phyloP scores from a whole-genome alignment of 2,888 invertebrate genomes.

The Brenthis daphne region DNA sequence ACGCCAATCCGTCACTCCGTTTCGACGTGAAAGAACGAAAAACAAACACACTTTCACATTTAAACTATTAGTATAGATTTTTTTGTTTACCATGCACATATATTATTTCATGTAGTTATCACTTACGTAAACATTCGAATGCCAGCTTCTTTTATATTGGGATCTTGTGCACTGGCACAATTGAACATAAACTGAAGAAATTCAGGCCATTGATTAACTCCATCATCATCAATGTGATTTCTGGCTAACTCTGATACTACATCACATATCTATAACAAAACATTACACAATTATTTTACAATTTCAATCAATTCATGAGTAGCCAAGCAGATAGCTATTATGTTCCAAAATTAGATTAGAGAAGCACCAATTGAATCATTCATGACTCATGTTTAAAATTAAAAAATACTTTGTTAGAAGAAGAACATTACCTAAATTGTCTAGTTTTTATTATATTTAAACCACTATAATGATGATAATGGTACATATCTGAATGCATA shows the following conservation, averaged over 20 bases:
- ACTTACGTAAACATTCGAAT: constrained; percentile 96
- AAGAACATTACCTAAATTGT: no score
- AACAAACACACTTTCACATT: no score
- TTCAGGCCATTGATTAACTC: constrained; percentile 98
- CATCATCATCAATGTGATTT: constrained; percentile 96
- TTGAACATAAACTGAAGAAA: constrained; percentile 97
- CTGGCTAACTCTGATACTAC: constrained; percentile 97
- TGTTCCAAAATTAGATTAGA: constrained; percentile 21
- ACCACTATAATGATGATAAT: no score
- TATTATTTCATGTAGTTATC: constrained; percentile 1
- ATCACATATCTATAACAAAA: constrained; percentile 87
- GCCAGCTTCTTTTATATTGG: constrained; percentile 94
- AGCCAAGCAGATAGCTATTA: constrained; percentile 5
- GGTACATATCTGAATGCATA: background rate
- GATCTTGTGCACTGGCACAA: constrained; percentile 92
- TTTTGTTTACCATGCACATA: background rate
- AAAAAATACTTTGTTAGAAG: no score
- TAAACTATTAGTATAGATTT: background rate
- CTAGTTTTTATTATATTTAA: no score
- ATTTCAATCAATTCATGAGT: constrained; percentile 4
- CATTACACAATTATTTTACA: constrained; percentile 10
- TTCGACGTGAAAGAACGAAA: no score
- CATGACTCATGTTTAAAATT: constrained; percentile 7
- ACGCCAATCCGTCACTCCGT: no score
- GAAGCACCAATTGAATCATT: background rate